Conservation (phyloP, 92 coral and sea anemone species). For the Siderastrea radians region DNA sequence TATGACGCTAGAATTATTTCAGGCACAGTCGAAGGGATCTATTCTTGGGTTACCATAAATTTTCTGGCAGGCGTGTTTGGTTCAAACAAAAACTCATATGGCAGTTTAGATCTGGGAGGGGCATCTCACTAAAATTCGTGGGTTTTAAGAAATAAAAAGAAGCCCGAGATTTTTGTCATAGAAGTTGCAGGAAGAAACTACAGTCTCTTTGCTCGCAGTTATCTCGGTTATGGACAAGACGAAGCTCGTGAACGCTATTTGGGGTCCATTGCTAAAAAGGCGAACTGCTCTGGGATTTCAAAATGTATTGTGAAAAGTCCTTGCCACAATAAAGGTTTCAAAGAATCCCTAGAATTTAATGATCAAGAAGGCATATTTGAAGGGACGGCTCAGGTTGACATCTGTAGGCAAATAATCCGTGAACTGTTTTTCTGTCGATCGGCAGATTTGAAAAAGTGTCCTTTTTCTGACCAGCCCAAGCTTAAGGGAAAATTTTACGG, state of each 20-base stretch:
- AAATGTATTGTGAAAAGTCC: conserved; percentile 5
- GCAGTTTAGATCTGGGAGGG: conserved; percentile 62
- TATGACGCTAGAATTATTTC: conserved; percentile 32
- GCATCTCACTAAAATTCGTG: conserved; percentile 65
- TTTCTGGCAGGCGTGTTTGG: conserved; percentile 50
- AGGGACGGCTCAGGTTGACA: neutral
- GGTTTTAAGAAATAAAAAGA: neutral
- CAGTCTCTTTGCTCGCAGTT: conserved; percentile 52
- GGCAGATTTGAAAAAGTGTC: too few relatives aligned
- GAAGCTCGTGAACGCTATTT: conserved; percentile 42
- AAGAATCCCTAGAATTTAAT: conserved; percentile 9
- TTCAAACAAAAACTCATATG: neutral
- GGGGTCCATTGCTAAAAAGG: neutral
- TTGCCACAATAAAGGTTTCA: too few relatives aligned
- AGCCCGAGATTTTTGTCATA: neutral
- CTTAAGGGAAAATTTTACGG: conserved; percentile 43
- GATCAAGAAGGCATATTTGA: conserved; percentile 7
- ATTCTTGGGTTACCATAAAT: conserved; percentile 41
- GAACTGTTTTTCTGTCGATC: conserved; percentile 43
- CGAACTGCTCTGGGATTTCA: neutral
- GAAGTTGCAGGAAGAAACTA: conserved; percentile 19
- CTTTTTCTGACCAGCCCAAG: too few relatives aligned
- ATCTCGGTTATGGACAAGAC: conserved; percentile 55
- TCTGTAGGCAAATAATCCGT: conserved; percentile 13
- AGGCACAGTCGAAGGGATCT: conserved; percentile 39